Conservation (phyloP, 1,140 invertebrate genomes). For the Caenorhabditis tropicalis region DNA sequence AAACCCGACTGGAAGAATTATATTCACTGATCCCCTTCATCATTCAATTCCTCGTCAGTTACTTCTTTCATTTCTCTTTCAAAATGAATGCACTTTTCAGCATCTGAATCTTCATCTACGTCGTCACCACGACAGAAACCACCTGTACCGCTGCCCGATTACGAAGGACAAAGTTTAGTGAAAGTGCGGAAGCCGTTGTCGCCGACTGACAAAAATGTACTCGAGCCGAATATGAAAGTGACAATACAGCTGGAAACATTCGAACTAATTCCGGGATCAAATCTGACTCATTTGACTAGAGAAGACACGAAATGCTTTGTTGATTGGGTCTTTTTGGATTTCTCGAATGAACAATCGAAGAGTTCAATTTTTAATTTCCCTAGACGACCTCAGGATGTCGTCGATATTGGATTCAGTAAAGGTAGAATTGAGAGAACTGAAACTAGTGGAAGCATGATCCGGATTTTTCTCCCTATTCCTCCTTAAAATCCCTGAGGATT, state of each 20-base stretch:
- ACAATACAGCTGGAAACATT: conserved; percentile 15
- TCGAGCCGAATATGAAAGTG: conserved; percentile 11
- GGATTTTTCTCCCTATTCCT: too few species aligned
- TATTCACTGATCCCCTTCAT: conserved; percentile 15
- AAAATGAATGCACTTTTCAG: conserved; percentile 1
- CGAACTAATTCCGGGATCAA: conserved; percentile 9
- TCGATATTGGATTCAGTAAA: background rate
- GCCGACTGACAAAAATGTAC: conserved; percentile 2
- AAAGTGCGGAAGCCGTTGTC: conserved; percentile 26
- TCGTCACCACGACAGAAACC: conserved; percentile 48
- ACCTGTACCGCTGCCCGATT: conserved; percentile 30
- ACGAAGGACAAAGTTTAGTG: conserved; percentile 8
- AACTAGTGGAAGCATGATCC: too few species aligned
- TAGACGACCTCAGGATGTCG: background rate
- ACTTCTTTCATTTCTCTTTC: background rate
- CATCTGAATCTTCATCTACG: conserved; percentile 41
- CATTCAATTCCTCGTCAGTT: conserved; percentile 37
- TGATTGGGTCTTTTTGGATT: conserved; percentile 46
- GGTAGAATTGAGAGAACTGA: conserved; percentile 6
- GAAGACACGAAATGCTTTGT: conserved; percentile 9
- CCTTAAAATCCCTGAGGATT: too few species aligned
- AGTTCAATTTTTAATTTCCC: conserved; percentile 2
- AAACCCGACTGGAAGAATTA: background rate
- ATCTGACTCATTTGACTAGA: background rate
- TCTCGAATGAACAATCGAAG: conserved; percentile 30